A percentile compares a stretch with the other conserved stretches of the same genome.
phyloP scores from a whole-genome alignment of 2,888 invertebrate genomes.

The Drosophila tripunctata region DNA sequence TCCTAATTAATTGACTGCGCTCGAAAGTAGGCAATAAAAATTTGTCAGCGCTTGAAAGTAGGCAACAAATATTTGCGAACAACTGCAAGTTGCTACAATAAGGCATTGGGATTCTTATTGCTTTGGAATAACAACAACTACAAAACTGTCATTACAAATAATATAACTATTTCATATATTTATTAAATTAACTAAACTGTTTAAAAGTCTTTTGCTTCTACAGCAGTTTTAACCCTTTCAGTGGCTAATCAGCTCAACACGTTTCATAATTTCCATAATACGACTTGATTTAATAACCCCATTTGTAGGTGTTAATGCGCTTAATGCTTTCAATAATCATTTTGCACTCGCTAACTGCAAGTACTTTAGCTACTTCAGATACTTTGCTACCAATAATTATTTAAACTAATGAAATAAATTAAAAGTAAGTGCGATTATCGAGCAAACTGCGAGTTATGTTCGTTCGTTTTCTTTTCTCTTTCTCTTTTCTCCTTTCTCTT shows the following conservation, averaged over 20 bases:
- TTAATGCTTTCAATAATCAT: background rate
- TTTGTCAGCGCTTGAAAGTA: conserved; percentile 13
- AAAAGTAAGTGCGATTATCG: conserved; percentile 27
- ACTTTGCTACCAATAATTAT: background rate
- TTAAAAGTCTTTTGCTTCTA: no score
- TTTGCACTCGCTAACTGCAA: background rate
- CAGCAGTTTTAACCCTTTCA: no score
- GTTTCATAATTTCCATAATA: background rate
- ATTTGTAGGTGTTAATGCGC: background rate
- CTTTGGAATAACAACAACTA: no score
- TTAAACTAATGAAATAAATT: conserved; percentile 22
- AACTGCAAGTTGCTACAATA: conserved; percentile 30
- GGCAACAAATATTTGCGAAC: conserved; percentile 30
- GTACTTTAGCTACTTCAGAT: background rate
- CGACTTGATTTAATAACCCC: background rate
- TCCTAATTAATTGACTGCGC: conserved; percentile 15
- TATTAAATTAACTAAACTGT: no score
- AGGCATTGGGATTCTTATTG: no score
- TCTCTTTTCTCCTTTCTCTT: no score
- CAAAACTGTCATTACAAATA: no score
- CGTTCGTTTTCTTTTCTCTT: background rate
- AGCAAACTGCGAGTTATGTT: conserved; percentile 5
- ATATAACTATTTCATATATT: no score
- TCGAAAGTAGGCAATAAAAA: conserved; percentile 32
- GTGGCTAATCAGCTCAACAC: background rate